Conservation (phyloP, 2,113 vertebrate species). For the Lophura nycthemera region DNA sequence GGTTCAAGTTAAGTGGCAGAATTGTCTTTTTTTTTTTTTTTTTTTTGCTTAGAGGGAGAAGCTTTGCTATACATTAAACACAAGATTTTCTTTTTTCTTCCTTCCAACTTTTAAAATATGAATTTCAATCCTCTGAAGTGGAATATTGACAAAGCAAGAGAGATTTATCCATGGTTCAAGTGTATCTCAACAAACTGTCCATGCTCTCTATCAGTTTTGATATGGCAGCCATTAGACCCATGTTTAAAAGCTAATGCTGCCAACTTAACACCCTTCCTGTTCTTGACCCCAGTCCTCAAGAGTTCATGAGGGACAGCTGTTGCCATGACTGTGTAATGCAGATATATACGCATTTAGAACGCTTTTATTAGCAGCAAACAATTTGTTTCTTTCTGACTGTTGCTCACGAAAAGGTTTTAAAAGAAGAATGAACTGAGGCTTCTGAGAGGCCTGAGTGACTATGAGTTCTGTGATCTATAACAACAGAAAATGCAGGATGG, state of each 20-base stretch:
- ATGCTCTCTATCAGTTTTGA: background rate
- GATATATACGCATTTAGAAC: background rate
- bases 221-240: background rate
- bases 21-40: background rate
- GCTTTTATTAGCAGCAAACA: background rate
- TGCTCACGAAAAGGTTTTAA: background rate
- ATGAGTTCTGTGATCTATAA: background rate
- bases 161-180: background rate
- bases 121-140: background rate
- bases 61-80: background rate
- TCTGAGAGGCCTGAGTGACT: background rate
- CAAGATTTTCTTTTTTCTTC: background rate
- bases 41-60: background rate
- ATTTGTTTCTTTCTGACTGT: background rate
- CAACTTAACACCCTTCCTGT: background rate
- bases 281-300: background rate
- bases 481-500: background rate
- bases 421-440: background rate
- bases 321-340: background rate
- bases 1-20: background rate
- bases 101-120: background rate
- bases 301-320: background rate
- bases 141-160: background rate
- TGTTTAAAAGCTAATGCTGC: background rate
- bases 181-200: background rate